Percentiles rank a stretch among this genome's conserved stretches.
Evolutionary conservation across 2,888 invertebrate species (phyloP).

Genomic region (Vesta saturnalis): DNA sequence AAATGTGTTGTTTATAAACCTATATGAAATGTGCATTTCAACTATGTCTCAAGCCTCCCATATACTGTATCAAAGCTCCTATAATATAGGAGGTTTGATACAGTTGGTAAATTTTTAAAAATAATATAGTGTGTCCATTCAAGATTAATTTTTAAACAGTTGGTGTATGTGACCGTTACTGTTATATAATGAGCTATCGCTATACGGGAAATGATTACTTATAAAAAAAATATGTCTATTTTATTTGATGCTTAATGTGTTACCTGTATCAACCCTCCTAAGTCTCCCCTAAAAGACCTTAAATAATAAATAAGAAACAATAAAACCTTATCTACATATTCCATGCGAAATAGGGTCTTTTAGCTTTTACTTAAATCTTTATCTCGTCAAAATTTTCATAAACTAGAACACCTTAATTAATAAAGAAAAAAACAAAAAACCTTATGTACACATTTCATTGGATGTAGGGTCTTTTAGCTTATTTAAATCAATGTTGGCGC

Average conservation of each 20-base stretch:
- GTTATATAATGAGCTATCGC: constrained; percentile 7
- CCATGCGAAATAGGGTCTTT: too few species aligned
- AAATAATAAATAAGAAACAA: too few species aligned
- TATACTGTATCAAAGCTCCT: constrained; percentile 16
- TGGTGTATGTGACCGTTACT: constrained; percentile 6
- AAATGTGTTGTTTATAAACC: constrained; percentile 17
- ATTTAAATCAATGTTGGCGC: too few species aligned
- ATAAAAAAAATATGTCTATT: constrained; percentile 5
- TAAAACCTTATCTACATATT: too few species aligned
- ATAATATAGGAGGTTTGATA: constrained; percentile 18
- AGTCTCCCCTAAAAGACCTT: constrained; percentile 3
- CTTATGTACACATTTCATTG: too few species aligned
- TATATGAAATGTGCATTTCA: constrained; percentile 14
- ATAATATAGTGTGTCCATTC: constrained; percentile 16
- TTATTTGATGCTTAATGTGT: constrained; percentile 6
- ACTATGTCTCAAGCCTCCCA: constrained; percentile 13
- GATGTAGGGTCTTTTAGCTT: too few species aligned
- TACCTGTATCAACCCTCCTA: constrained; percentile 4
- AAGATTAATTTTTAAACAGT: constrained; percentile 12
- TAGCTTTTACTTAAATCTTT: too few species aligned
- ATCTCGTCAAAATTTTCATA: too few species aligned
- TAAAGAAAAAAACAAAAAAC: too few species aligned
- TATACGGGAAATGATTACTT: constrained; percentile 8
- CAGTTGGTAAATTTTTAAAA: constrained; percentile 10
- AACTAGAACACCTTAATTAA: too few species aligned